These are phyloP conservation scores for Caenorhabditis sp. DNA, from an alignment of 2,888 invertebrate genomes.

Conservation along the genomic window DNA sequence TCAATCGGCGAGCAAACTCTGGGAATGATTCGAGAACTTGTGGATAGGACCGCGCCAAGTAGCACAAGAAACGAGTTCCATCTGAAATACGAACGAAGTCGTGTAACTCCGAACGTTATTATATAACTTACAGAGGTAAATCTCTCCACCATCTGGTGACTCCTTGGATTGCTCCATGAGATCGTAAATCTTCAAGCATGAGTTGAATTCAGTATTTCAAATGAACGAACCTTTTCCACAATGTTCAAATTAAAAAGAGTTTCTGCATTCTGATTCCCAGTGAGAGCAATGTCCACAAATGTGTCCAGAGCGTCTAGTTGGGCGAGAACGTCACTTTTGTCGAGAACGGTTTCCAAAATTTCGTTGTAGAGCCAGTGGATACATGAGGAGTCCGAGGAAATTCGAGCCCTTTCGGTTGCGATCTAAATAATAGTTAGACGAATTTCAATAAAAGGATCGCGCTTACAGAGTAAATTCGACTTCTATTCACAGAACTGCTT, in stretches of 20 bases:
- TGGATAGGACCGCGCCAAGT: slow-evolving; percentile 63
- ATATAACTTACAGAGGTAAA: slow-evolving; percentile 40
- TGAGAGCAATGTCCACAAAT: slow-evolving; percentile 47
- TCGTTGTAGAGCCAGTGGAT: slow-evolving; percentile 40
- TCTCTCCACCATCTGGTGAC: slow-evolving; percentile 44
- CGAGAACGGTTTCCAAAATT: slow-evolving; percentile 17
- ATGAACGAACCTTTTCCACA: slow-evolving; percentile 31
- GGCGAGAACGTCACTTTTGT: slow-evolving; percentile 37
- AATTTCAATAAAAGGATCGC: neutral
- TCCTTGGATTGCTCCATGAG: slow-evolving; percentile 40
- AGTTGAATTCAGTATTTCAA: neutral
- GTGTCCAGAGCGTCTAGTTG: slow-evolving; percentile 53
- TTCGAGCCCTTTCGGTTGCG: slow-evolving; percentile 23
- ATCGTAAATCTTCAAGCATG: slow-evolving; percentile 38
- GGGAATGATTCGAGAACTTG: slow-evolving; percentile 55
- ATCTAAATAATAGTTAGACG: slow-evolving; percentile 15
- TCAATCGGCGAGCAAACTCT: slow-evolving; percentile 46
- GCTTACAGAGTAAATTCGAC: slow-evolving; percentile 35
- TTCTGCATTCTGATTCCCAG: slow-evolving; percentile 35
- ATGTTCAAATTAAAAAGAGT: slow-evolving; percentile 20
- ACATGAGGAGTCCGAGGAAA: slow-evolving; percentile 9
- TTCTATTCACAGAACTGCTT: slow-evolving; percentile 1
- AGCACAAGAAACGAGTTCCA: slow-evolving; percentile 66
- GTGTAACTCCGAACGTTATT: no score
- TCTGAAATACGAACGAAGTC: slow-evolving; percentile 22